Conservation (phyloP, 2,113 vertebrate species). For the Boulengeromyrus knoepffleri region DNA sequence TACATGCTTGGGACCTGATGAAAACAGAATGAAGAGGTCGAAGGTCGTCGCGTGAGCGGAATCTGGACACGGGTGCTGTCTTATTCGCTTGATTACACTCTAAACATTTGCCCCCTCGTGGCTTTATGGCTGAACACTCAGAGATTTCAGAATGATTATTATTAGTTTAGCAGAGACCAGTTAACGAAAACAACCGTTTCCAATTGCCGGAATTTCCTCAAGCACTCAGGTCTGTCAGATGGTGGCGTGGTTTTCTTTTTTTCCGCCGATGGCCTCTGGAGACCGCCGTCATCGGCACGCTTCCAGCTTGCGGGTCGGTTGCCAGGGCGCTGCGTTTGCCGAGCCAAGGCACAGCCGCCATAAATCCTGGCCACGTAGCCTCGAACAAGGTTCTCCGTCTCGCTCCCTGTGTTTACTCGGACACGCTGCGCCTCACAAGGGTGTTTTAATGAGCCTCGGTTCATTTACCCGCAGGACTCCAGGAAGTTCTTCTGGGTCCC, state of each 20-base stretch:
- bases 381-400: not conserved
- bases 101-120: not conserved
- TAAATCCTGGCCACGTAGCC: slow-evolving; percentile 6
- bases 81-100: not conserved
- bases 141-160: not conserved
- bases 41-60: not conserved
- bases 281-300: not conserved
- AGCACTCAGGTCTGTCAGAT: not conserved
- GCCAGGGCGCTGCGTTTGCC: slow-evolving; percentile 11
- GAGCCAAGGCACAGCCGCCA: slow-evolving; percentile 10
- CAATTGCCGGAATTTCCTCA: not conserved
- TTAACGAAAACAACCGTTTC: not conserved
- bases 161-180: not conserved
- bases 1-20: not conserved
- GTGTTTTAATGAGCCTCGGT: slow-evolving; percentile 19
- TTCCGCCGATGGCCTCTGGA: not conserved
- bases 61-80: not conserved
- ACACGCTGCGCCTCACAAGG: slow-evolving; percentile 3
- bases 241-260: not conserved
- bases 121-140: not conserved
- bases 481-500: not conserved
- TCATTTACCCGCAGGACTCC: slow-evolving; percentile 4
- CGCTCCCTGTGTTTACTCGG: slow-evolving; percentile 9
- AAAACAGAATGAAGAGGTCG: not conserved
- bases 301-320: not conserved